Percentiles rank a stretch among this genome's conserved stretches.
Conservation (phyloP, 2,797 vertebrate species). For the Alfaro cultratus region DNA sequence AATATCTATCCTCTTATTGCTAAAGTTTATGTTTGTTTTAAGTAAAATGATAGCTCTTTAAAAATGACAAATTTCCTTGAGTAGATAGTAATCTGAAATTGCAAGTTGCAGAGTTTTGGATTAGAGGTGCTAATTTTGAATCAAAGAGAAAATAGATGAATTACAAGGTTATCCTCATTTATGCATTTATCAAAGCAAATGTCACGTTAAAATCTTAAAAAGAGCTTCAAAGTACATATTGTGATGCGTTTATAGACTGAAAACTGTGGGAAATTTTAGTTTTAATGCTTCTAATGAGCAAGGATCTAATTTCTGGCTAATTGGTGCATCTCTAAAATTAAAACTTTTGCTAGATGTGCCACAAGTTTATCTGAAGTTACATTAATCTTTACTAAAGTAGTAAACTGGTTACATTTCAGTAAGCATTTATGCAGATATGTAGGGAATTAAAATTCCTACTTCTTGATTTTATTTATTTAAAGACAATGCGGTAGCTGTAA, state of each 20-base stretch:
- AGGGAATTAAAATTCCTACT: slow-evolving; percentile 12
- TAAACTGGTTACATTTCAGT: background rate
- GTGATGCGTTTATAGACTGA: background rate
- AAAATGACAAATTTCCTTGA: no score
- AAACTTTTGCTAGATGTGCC: slow-evolving; percentile 4
- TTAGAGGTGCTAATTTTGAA: no score
- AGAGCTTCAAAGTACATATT: background rate
- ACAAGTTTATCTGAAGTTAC: no score
- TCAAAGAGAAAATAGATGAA: no score
- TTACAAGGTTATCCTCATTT: no score
- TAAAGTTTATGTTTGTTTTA: no score
- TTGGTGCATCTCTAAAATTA: background rate
- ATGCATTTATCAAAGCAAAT: background rate
- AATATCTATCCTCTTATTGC: no score
- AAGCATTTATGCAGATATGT: background rate
- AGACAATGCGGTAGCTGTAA: background rate
- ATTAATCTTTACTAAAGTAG: background rate
- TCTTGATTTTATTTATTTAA: slow-evolving; percentile 14
- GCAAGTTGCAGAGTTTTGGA: no score
- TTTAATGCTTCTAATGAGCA: background rate
- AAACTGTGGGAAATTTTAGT: background rate
- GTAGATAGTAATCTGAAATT: no score
- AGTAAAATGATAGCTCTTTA: no score
- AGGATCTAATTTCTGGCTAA: background rate
- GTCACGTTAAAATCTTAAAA: background rate